Percentiles rank a stretch among this genome's conserved stretches.
Conservation (phyloP, 1,140 invertebrate genomes). For the Oppia nitens region DNA sequence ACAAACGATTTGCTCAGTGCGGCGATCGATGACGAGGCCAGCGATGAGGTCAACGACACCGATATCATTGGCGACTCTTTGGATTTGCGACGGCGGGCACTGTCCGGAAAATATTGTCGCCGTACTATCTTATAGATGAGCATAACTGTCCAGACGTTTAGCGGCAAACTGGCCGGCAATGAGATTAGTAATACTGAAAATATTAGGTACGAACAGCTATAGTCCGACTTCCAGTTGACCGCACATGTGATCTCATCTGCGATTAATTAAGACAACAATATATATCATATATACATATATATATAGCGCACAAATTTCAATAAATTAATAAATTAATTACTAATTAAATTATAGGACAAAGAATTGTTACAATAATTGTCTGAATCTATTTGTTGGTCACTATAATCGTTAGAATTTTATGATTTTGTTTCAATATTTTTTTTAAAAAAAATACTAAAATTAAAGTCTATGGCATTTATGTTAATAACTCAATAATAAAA, state of each 20-base stretch:
- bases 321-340: not conserved
- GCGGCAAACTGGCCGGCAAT: not conserved
- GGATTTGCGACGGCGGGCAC: too few relatives aligned
- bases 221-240: not conserved
- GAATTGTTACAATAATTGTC: too few relatives aligned
- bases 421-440: too few relatives aligned
- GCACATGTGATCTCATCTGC: conserved; percentile 9
- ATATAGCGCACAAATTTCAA: not conserved
- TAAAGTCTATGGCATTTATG: too few relatives aligned
- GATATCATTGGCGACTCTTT: not conserved
- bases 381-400: too few relatives aligned
- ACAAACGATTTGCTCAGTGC: not conserved
- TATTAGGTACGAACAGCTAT: conserved; percentile 4
- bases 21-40: not conserved
- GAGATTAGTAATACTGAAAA: conserved; percentile 2
- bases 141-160: not conserved
- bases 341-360: too few relatives aligned
- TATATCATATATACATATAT: too few relatives aligned
- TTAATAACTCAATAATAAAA: too few relatives aligned
- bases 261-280: too few relatives aligned
- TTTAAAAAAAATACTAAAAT: too few relatives aligned
- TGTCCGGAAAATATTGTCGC: not conserved
- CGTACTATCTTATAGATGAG: not conserved
- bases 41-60: not conserved
- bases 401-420: too few relatives aligned